Conservation (phyloP, 2,113 vertebrate species). For the Psephotus haematonotus region DNA sequence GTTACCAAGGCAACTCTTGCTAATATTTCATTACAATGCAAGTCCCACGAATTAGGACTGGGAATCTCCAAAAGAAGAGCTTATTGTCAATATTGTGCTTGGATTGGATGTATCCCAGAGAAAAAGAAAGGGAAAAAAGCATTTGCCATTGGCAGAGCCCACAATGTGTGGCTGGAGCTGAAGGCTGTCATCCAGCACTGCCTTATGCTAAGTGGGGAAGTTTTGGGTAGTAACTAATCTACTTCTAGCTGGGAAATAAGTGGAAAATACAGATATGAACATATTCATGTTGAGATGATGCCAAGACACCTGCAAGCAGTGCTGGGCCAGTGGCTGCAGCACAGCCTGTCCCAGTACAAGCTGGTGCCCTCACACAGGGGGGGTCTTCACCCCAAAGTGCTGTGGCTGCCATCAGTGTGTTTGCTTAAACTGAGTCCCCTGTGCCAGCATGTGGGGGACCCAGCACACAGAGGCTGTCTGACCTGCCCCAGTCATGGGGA, state of each 20-base stretch:
- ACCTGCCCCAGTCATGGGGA: rapidly evolving
- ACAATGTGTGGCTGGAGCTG: not conserved
- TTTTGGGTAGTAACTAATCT: not conserved
- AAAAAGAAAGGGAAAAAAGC: not conserved
- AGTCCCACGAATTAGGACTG: constrained; percentile 41
- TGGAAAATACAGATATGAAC: not conserved
- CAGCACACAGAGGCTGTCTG: not conserved
- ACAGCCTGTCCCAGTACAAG: not conserved
- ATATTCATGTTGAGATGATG: not conserved
- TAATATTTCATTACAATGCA: constrained; percentile 71
- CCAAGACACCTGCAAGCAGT: not conserved
- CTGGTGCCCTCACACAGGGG: not conserved
- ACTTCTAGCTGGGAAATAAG: not conserved
- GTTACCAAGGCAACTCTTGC: constrained; percentile 73
- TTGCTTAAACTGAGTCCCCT: not conserved
- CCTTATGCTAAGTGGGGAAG: not conserved
- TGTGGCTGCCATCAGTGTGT: rapidly evolving
- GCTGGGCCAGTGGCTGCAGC: not conserved
- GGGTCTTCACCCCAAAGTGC: not conserved
- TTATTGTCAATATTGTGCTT: constrained; percentile 56
- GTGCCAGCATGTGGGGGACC: not conserved
- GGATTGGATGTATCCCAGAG: constrained; percentile 5
- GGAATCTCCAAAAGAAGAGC: constrained; percentile 59
- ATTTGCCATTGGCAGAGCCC: not conserved
- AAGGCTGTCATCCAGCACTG: not conserved